Evolutionary conservation across 2,888 invertebrate species (phyloP).

Genomic region (Eupeodes latifasciatus): DNA sequence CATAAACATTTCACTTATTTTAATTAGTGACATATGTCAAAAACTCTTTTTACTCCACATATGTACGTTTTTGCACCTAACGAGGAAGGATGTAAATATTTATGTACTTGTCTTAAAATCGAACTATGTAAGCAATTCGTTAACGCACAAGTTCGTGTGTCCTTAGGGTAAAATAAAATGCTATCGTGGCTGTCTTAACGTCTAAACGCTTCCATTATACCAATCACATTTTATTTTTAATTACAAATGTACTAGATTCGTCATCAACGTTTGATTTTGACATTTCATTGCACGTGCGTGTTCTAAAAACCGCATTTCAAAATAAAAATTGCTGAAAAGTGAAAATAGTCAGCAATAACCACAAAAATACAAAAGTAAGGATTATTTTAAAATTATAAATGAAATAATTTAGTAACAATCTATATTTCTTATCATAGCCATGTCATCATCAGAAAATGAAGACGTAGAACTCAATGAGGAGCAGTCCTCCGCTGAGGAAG

Average conservation of each 20-base stretch:
- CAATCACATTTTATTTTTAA: neutral
- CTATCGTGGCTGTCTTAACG: neutral
- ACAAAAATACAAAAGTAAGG: neutral
- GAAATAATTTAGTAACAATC: neutral
- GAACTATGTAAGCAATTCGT: no score
- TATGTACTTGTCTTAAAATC: no score
- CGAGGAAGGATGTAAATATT: no score
- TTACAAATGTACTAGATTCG: neutral
- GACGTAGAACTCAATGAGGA: constrained; percentile 8
- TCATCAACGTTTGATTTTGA: constrained; percentile 4
- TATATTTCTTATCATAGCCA: constrained; percentile 7
- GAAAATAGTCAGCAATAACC: neutral
- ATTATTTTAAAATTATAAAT: neutral
- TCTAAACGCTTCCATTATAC: neutral
- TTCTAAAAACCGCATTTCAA: neutral
- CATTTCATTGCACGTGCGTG: constrained; percentile 49
- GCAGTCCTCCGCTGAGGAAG: constrained; percentile 34
- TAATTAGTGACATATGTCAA: no score
- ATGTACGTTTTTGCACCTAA: no score
- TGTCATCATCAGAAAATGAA: constrained; percentile 56
- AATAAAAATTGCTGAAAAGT: neutral
- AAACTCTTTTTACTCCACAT: no score
- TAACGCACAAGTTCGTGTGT: no score
- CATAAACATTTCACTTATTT: no score
- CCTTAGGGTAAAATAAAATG: no score